phyloP scores from a whole-genome alignment of 1,140 invertebrate species.

The Orchesella cincta region DNA sequence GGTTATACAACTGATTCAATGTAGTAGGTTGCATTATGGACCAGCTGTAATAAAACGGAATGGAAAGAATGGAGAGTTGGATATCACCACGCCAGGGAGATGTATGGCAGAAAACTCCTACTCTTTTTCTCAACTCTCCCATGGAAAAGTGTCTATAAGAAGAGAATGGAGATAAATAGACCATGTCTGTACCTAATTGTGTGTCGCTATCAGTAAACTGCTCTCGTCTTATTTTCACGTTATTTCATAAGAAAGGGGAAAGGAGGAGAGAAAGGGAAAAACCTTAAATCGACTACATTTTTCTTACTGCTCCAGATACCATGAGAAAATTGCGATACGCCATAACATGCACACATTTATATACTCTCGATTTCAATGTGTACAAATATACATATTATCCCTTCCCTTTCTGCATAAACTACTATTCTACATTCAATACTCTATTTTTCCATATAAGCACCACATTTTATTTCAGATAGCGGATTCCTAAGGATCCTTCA shows the following conservation, averaged over 20 bases:
- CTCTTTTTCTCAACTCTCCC: background rate
- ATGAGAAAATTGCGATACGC: too few relatives aligned
- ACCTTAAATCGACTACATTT: background rate
- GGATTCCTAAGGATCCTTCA: too few relatives aligned
- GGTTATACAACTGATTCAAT: background rate
- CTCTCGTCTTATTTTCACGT: conserved; percentile 38
- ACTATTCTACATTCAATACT: too few relatives aligned
- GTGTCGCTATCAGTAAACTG: conserved; percentile 42
- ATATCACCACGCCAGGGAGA: too few relatives aligned
- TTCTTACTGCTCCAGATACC: conserved; percentile 6
- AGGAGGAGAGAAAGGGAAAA: background rate
- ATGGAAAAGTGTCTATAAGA: conserved; percentile 8
- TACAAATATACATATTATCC: too few relatives aligned
- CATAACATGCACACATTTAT: too few relatives aligned
- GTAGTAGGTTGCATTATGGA: background rate
- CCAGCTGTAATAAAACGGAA: background rate
- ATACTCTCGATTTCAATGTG: too few relatives aligned
- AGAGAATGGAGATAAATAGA: conserved; percentile 45
- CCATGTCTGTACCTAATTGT: conserved; percentile 48
- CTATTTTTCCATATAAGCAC: too few relatives aligned
- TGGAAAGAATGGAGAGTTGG: background rate
- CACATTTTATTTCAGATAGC: too few relatives aligned
- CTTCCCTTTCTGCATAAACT: too few relatives aligned
- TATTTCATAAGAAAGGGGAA: conserved; percentile 28
- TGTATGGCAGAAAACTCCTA: background rate